These are phyloP conservation scores for Ganaspis sp. DNA, from an alignment of 1,140 invertebrate species.

Conservation along the genomic window DNA sequence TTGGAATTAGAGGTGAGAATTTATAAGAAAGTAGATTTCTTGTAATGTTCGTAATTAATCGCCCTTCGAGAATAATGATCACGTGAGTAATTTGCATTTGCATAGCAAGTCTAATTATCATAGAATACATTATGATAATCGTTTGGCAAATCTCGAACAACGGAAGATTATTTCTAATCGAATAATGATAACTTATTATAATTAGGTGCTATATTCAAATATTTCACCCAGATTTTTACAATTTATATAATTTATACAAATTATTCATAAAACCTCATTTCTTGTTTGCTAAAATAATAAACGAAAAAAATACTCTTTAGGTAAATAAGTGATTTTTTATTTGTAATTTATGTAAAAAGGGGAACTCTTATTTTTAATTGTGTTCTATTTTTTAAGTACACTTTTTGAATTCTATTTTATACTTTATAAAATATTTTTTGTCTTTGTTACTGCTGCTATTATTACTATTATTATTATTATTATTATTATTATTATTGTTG, in stretches of 20 bases:
- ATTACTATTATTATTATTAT: too few relatives aligned
- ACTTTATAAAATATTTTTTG: too few relatives aligned
- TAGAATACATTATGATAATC: not conserved
- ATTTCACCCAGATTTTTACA: not conserved
- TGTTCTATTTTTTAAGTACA: too few relatives aligned
- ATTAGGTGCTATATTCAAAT: not conserved
- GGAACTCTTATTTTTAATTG: too few relatives aligned
- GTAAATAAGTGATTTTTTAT: too few relatives aligned
- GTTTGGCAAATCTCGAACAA: not conserved
- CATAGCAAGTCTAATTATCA: slow-evolving; percentile 1
- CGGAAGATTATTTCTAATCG: not conserved
- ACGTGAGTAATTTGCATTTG: not conserved
- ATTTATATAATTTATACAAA: not conserved
- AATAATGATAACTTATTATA: not conserved
- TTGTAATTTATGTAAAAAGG: too few relatives aligned
- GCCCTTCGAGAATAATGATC: not conserved
- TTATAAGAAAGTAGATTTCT: slow-evolving; percentile 1
- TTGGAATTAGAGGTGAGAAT: not conserved
- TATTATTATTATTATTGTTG: too few relatives aligned
- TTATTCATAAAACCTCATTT: not conserved
- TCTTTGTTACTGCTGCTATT: too few relatives aligned
- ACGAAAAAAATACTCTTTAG: too few relatives aligned
- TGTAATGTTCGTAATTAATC: slow-evolving; percentile 1
- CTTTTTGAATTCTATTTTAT: too few relatives aligned
- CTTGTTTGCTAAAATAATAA: too few relatives aligned